Conservation (phyloP, 2,888 invertebrate species). For the Prenolepis imparis region DNA sequence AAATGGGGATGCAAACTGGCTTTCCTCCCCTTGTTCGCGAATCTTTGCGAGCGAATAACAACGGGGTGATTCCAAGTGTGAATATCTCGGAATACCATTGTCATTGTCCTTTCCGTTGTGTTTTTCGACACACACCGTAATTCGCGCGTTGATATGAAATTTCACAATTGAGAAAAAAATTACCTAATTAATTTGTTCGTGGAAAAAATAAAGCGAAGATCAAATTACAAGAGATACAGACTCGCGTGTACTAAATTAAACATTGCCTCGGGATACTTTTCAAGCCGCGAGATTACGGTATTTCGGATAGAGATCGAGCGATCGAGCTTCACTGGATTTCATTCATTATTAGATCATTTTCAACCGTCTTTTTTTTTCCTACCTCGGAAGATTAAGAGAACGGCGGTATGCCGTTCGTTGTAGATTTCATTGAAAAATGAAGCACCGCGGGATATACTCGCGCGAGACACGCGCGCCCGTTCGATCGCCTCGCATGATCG, state of each 20-base stretch:
- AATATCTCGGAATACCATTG: conserved; percentile 39
- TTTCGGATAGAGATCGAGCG: not conserved
- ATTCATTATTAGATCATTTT: conserved; percentile 40
- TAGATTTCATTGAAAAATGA: conserved; percentile 67
- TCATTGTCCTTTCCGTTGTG: conserved; percentile 11
- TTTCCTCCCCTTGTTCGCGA: conserved; percentile 54
- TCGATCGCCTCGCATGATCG: conserved; percentile 72
- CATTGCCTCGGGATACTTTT: not conserved
- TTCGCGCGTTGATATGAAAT: conserved; percentile 12
- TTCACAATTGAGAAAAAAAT: not conserved
- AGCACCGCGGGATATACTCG: conserved; percentile 58
- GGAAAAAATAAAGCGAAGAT: not conserved
- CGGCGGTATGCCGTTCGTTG: conserved; percentile 14
- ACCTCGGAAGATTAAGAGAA: conserved; percentile 53
- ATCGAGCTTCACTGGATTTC: not conserved
- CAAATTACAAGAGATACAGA: not conserved
- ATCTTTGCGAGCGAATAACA: conserved; percentile 66
- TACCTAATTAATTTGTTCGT: not conserved
- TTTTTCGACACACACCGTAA: not conserved
- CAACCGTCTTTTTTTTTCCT: not conserved
- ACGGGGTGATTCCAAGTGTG: conserved; percentile 63
- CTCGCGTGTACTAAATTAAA: not conserved
- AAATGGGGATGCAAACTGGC: conserved; percentile 61
- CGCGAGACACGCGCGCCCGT: conserved; percentile 63
- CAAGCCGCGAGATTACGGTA: not conserved